phyloP scores from a whole-genome alignment of 2,888 invertebrate species.

The Allygus modestus region DNA sequence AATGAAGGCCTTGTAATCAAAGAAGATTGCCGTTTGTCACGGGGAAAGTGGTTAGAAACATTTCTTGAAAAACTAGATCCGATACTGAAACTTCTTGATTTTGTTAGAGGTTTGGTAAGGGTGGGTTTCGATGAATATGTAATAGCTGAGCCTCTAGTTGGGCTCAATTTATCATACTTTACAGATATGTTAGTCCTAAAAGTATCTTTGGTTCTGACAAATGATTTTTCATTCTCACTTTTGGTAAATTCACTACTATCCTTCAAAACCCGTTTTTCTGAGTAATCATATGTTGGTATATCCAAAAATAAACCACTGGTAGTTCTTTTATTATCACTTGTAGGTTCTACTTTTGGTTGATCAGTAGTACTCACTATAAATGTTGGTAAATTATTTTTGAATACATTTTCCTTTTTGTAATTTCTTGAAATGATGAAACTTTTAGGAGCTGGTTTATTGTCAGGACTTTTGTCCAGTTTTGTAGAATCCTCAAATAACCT shows the following conservation, averaged over 20 bases:
- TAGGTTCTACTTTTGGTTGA: neutral
- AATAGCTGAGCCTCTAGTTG: neutral
- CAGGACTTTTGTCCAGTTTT: neutral
- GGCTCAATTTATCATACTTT: neutral
- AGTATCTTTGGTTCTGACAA: neutral
- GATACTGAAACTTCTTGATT: constrained; percentile 33
- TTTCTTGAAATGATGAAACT: neutral
- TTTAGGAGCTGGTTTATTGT: neutral
- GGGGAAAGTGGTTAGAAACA: neutral
- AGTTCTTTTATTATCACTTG: neutral
- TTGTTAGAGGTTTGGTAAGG: constrained; percentile 3
- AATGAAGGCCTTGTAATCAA: neutral
- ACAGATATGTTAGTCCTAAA: neutral
- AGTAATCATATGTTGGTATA: neutral
- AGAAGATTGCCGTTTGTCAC: neutral
- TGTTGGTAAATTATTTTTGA: neutral
- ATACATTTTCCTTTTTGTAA: neutral
- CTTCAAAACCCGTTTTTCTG: neutral
- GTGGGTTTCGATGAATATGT: neutral
- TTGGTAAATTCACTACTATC: neutral
- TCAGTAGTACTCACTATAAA: neutral
- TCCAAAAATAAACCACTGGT: neutral
- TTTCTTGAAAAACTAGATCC: neutral
- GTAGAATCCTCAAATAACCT: neutral
- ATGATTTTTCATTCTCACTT: neutral